Base-by-base conservation (phyloP, 2,797 vertebrate genomes). In the Cyprinodon diabolis region DNA sequence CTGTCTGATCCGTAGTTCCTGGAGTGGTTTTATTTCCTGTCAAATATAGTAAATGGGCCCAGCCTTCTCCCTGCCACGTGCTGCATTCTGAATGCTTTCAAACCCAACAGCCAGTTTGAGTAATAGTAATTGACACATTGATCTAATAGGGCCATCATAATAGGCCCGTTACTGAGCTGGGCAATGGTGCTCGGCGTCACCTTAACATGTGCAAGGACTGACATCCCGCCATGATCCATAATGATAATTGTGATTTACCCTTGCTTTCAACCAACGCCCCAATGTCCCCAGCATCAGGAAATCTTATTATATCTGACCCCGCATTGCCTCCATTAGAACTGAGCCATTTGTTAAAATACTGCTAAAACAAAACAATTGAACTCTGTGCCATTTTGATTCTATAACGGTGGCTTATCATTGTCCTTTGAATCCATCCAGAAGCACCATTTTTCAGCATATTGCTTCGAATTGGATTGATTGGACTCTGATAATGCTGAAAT, bases 161-260 rank as follows among this genome's bases (percentile, higher is more conserved):
- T 90, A 91, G 89, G 90, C 88, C 90, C 90, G 86, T 93, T 93
- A 91, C 89, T 87, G 92, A 93, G 90, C 90, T 87, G 85, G 91
- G 88, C 88, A 92, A 92, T 92, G 92, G 93, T 91, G 91, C 91
- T 80, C 88, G 74, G 92, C 92, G 86, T 94, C 94, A 95, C 94
- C 94, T 95, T 93, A 92, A 94, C 93, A 94, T 95, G 94, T 94
- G 93, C 91, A 90, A 83, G 84, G 89, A 91, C 91, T 92, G 92
- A 94, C 94, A 94, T 93, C 90, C 93, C 88, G 90, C 93, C 93
- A 93, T 93, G 92, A 95, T 94, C 94, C 92, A 94, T 94, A 94
- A 95, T 92, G 91, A 91, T 95, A 95, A 95, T 95, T 94, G 92
- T 94, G 94, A 95, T 95, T 95, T 95, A 95, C 90, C 92, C 91